Conservation (phyloP, 2,797 vertebrate genomes). For the Columba guinea region DNA sequence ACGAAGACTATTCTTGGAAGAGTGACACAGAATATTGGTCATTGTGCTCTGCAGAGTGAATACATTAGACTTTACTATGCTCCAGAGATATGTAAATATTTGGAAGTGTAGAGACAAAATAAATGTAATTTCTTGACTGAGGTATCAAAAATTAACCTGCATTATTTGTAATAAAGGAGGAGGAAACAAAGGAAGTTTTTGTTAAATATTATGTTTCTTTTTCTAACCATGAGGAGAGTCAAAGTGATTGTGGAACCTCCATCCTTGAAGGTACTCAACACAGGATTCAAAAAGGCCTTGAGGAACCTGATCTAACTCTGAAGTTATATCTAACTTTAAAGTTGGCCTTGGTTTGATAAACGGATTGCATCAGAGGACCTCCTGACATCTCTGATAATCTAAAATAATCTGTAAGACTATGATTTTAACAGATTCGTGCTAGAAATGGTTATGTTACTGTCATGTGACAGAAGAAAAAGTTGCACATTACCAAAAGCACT, state of each 20-base stretch:
- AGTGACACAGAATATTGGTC: background rate
- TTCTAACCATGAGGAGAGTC: background rate
- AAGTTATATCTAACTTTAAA: background rate
- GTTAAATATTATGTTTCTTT: background rate
- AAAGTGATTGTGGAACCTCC: fast-evolving
- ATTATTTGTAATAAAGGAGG: background rate
- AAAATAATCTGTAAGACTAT: background rate
- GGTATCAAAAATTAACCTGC: background rate
- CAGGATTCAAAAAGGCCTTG: background rate
- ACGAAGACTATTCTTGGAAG: background rate
- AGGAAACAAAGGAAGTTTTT: background rate
- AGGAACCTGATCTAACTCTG: background rate
- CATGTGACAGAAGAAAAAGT: background rate
- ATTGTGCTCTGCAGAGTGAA: background rate
- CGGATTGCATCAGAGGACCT: background rate
- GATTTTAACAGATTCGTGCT: background rate
- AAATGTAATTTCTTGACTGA: background rate
- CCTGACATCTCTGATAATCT: background rate
- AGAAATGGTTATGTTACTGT: background rate
- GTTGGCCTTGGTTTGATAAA: background rate
- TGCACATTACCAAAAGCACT: background rate
- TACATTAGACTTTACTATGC: background rate
- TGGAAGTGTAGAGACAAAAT: background rate
- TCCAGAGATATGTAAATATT: background rate
- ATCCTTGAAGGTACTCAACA: background rate